Conservation (phyloP, 2,888 invertebrate species). For the Notocelia uddmanniana region DNA sequence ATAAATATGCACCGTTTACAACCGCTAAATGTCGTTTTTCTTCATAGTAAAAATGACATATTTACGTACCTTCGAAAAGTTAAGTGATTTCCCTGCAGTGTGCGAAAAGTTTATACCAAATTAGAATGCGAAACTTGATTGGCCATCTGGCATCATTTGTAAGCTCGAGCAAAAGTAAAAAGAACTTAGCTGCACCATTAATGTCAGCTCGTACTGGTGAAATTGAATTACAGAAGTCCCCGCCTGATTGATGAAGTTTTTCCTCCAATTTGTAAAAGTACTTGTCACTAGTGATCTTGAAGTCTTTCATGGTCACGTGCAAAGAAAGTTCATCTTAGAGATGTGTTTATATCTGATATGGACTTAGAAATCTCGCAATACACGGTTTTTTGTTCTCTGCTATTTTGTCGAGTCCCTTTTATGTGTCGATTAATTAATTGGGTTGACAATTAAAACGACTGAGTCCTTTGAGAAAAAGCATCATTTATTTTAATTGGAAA, state of each 20-base stretch:
- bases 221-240: slow-evolving; percentile 40
- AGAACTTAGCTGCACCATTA: slow-evolving; percentile 9
- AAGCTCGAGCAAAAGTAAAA: slow-evolving; percentile 11
- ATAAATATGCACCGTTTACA: too few relatives aligned
- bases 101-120: background rate
- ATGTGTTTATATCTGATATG: slow-evolving; percentile 13
- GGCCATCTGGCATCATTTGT: background rate
- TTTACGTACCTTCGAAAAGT: too few relatives aligned
- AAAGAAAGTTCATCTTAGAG: slow-evolving; percentile 42
- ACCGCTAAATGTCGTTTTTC: too few relatives aligned
- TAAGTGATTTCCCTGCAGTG: too few relatives aligned
- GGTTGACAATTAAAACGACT: background rate
- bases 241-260: slow-evolving; percentile 44
- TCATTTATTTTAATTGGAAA: slow-evolving; percentile 5
- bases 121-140: background rate
- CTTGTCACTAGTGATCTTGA: slow-evolving; percentile 25
- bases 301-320: slow-evolving; percentile 40
- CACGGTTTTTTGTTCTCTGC: slow-evolving; percentile 2
- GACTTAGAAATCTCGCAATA: slow-evolving; percentile 15
- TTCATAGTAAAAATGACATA: too few relatives aligned
- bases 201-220: slow-evolving; percentile 22
- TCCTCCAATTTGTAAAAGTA: slow-evolving; percentile 41
- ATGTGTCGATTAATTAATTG: background rate
- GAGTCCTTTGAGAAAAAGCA: background rate
- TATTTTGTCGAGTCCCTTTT: slow-evolving; percentile 17